These are phyloP conservation scores for Thamnophis elegans DNA, from an alignment of 2,797 vertebrate genomes.

Conservation along the genomic window DNA sequence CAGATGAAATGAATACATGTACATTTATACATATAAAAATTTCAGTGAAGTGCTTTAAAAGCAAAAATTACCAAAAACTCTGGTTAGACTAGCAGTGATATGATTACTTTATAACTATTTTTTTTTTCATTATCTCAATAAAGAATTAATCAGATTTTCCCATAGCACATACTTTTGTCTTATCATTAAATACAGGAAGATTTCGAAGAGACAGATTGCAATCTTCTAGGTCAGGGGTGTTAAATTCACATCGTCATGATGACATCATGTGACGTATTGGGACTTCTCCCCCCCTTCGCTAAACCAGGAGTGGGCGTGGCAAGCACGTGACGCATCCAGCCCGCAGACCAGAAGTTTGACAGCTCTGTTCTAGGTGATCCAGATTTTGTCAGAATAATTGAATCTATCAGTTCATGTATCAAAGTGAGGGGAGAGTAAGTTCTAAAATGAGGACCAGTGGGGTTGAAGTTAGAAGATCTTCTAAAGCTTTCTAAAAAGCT, in stretches of 20 bases:
- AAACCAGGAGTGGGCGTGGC: too few relatives aligned
- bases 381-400: slow-evolving; percentile 16
- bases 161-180: neutral
- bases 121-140: neutral
- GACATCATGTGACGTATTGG: too few relatives aligned
- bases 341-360: too few relatives aligned
- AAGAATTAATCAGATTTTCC: neutral
- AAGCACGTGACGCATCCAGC: too few relatives aligned
- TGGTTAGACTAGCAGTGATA: neutral
- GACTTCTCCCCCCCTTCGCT: too few relatives aligned
- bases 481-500: neutral
- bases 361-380: slow-evolving; percentile 3
- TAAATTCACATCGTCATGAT: too few relatives aligned
- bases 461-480: neutral
- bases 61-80: neutral
- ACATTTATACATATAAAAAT: neutral
- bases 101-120: neutral
- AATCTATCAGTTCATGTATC: slow-evolving; percentile 4
- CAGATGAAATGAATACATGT: neutral
- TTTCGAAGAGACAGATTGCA: neutral
- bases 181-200: neutral
- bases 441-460: neutral
- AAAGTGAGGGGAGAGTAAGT: neutral
- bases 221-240: neutral
- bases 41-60: neutral